A percentile compares a stretch with the other conserved stretches of the same genome.
These are phyloP conservation scores for Liopterus haemorrhoidalis DNA, from an alignment of 2,888 invertebrate species.

Conservation along the genomic window DNA sequence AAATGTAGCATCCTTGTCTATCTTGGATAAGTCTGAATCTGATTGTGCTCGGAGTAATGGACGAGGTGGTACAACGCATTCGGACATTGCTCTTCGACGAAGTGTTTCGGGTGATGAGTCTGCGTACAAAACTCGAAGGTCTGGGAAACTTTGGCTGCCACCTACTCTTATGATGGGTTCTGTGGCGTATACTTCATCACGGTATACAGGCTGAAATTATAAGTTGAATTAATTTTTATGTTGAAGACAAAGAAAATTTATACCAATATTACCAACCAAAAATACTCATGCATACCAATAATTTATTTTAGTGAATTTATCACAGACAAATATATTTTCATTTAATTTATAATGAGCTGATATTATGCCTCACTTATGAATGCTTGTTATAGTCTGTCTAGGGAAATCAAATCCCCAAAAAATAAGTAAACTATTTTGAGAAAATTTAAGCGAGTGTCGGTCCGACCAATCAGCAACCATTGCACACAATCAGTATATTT, in stretches of 20 bases:
- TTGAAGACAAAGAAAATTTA: constrained; percentile 11
- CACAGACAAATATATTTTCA: no score
- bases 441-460: no score
- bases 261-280: constrained; percentile 4
- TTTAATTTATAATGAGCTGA: no score
- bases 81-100: constrained; percentile 60
- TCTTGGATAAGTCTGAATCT: constrained; percentile 70
- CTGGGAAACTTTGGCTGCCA: constrained; percentile 66
- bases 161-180: constrained; percentile 44
- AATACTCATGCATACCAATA: no score
- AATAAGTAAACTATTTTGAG: no score
- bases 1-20: constrained; percentile 74
- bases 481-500: no score
- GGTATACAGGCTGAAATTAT: constrained; percentile 66
- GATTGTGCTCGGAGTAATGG: constrained; percentile 60
- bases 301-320: no score
- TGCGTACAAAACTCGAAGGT: constrained; percentile 58
- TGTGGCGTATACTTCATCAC: constrained; percentile 49
- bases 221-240: no score
- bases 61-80: constrained; percentile 44
- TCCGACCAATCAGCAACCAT: no score
- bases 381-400: no score
- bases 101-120: constrained; percentile 46
- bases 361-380: no score
- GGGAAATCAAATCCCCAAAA: no score